Evolutionary conservation across 2,888 invertebrate species (phyloP).

Genomic region (Eristalis arbustorum): DNA sequence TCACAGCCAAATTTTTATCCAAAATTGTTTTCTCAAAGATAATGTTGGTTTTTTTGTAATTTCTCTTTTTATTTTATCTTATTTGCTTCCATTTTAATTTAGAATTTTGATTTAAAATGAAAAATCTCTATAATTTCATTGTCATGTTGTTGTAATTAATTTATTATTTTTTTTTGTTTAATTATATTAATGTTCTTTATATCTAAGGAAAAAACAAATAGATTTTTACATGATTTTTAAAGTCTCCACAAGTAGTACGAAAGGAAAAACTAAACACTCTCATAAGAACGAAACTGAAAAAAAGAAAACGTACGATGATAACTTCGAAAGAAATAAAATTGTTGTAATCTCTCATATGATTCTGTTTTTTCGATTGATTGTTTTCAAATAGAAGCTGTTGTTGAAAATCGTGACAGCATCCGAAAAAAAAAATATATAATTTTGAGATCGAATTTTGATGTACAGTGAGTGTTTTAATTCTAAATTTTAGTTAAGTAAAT

Average conservation of each 20-base stretch:
- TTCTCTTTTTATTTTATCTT: conserved; percentile 68
- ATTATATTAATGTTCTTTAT: conserved; percentile 34
- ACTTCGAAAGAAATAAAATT: conserved; percentile 29
- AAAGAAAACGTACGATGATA: conserved; percentile 45
- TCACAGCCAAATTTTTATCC: conserved; percentile 81
- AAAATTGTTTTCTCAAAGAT: conserved; percentile 76
- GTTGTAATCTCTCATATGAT: conserved; percentile 12
- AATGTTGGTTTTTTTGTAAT: conserved; percentile 66
- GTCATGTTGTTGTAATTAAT: conserved; percentile 51
- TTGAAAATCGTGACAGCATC: conserved; percentile 12
- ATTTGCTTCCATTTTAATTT: conserved; percentile 78
- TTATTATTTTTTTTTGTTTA: conserved; percentile 28
- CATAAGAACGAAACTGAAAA: neutral
- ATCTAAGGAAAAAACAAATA: conserved; percentile 51
- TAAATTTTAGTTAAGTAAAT: conserved; percentile 65
- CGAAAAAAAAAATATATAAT: conserved; percentile 31
- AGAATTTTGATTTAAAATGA: conserved; percentile 76
- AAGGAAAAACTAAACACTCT: conserved; percentile 6
- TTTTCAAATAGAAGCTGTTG: conserved; percentile 2
- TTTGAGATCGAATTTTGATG: conserved; percentile 70
- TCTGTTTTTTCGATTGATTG: neutral
- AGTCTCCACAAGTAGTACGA: conserved; percentile 53
- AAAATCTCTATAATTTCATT: conserved; percentile 61
- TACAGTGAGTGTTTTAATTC: conserved; percentile 54
- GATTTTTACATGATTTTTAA: conserved; percentile 45